Percentiles rank a stretch among this genome's conserved stretches.
phyloP scores from a whole-genome alignment of 1,140 invertebrate genomes.

The Sitodiplosis mosellana region DNA sequence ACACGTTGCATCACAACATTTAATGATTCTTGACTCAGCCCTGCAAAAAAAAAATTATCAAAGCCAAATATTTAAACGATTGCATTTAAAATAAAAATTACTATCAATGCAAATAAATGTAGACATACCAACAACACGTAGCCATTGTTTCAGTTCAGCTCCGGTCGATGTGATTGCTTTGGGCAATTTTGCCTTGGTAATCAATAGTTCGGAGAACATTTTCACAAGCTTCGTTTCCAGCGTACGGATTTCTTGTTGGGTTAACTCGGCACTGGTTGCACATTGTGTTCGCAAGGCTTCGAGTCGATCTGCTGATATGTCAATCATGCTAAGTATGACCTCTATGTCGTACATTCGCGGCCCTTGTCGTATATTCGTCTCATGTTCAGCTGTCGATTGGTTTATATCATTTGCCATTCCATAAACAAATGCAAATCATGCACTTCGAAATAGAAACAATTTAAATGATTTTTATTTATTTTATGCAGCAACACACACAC shows the following conservation, averaged over 20 bases:
- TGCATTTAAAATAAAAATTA: no score
- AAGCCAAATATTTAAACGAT: no score
- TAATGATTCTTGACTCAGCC: conserved; percentile 25
- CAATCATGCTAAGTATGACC: conserved; percentile 81
- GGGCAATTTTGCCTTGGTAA: conserved; percentile 58
- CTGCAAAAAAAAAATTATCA: no score
- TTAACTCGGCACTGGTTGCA: conserved; percentile 76
- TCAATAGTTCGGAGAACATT: conserved; percentile 75
- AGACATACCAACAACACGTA: conserved; percentile 84
- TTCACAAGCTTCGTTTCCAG: conserved; percentile 89
- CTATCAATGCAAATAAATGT: no score
- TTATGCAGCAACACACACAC: no score
- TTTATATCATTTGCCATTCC: background rate
- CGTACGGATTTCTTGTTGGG: conserved; percentile 85
- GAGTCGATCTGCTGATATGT: conserved; percentile 78
- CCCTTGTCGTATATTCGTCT: background rate
- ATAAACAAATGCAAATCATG: background rate
- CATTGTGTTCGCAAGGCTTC: conserved; percentile 83
- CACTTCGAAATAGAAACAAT: no score
- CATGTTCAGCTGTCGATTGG: background rate
- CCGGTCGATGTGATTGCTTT: conserved; percentile 40
- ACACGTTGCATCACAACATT: conserved; percentile 35
- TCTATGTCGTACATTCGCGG: conserved; percentile 15
- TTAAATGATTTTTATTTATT: no score
- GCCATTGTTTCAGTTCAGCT: conserved; percentile 63